A percentile compares a stretch with the other conserved stretches of the same genome.
These are phyloP conservation scores for Tauraco hartlaubi DNA, from an alignment of 2,797 vertebrate genomes.

Conservation along the genomic window DNA sequence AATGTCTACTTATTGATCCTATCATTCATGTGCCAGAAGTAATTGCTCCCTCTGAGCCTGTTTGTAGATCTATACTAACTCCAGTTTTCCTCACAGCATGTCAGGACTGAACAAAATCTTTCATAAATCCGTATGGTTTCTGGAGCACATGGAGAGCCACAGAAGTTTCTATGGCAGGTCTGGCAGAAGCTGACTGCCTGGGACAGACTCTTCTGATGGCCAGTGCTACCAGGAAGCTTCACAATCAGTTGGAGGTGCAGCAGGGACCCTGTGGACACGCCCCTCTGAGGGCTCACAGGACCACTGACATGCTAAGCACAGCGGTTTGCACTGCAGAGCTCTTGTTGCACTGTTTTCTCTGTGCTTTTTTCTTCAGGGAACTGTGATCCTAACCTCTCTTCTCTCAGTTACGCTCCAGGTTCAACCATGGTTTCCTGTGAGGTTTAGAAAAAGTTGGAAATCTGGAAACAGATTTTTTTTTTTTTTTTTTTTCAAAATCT, in stretches of 20 bases:
- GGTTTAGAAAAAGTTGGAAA: not conserved
- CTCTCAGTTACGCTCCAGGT: not conserved
- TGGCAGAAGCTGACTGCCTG: not conserved
- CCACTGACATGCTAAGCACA: not conserved
- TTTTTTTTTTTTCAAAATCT: not conserved
- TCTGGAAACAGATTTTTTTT: not conserved
- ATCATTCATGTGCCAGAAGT: slow-evolving; percentile 51
- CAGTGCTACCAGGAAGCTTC: not conserved
- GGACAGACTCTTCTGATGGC: not conserved
- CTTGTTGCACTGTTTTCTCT: not conserved
- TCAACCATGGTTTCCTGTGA: not conserved
- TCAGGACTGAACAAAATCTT: not conserved
- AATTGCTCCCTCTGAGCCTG: slow-evolving; percentile 53
- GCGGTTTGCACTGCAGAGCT: not conserved
- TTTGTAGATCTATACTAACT: slow-evolving; percentile 53
- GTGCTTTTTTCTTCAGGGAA: not conserved
- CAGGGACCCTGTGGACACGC: not conserved
- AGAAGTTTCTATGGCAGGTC: not conserved
- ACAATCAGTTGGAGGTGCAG: not conserved
- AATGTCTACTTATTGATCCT: slow-evolving; percentile 37
- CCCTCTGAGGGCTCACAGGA: not conserved
- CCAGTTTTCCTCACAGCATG: slow-evolving; percentile 4
- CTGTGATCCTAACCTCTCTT: not conserved
- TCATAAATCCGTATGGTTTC: not conserved
- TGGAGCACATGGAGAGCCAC: not conserved